Evolutionary conservation across 2,797 vertebrate genomes (phyloP).

Genomic region (Naso thynnoides): DNA sequence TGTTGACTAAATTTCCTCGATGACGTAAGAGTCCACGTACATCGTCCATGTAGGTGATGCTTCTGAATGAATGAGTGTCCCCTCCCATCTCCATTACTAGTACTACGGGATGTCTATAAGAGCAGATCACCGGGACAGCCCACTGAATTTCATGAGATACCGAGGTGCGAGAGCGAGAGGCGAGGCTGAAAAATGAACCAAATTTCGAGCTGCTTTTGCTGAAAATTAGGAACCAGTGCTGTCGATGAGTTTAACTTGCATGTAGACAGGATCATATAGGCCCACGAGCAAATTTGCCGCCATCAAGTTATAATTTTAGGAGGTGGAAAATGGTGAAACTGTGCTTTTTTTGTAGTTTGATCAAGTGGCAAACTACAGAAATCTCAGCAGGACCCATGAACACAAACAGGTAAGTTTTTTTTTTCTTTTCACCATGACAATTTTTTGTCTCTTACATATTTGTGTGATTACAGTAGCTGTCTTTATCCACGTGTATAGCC

Average conservation of each 20-base stretch:
- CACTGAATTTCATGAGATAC: slow-evolving; percentile 80
- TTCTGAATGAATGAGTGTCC: slow-evolving; percentile 89
- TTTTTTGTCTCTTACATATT: not conserved
- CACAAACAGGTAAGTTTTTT: slow-evolving; percentile 60
- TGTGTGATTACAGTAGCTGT: not conserved
- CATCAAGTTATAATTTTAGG: slow-evolving; percentile 23
- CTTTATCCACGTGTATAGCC: slow-evolving; percentile 16
- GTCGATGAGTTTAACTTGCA: slow-evolving; percentile 18
- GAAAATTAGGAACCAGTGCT: slow-evolving; percentile 13
- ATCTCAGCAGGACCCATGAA: slow-evolving; percentile 30
- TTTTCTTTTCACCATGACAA: slow-evolving; percentile 1
- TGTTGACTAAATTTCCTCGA: slow-evolving; percentile 82
- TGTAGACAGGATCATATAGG: not conserved
- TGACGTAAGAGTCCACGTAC: slow-evolving; percentile 87
- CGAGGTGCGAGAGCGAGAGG: slow-evolving; percentile 56
- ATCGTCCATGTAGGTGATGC: slow-evolving; percentile 83
- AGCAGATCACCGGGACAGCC: slow-evolving; percentile 84
- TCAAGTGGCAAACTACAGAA: slow-evolving; percentile 41
- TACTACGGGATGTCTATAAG: slow-evolving; percentile 89
- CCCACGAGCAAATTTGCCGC: not conserved
- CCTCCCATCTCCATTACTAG: slow-evolving; percentile 83
- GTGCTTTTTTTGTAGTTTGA: slow-evolving; percentile 50
- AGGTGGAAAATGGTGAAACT: slow-evolving; percentile 29
- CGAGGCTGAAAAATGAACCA: slow-evolving; percentile 45
- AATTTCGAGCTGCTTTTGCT: slow-evolving; percentile 22